Conservation (phyloP, 2,113 vertebrate species). For the Donacobius atricapilla region DNA sequence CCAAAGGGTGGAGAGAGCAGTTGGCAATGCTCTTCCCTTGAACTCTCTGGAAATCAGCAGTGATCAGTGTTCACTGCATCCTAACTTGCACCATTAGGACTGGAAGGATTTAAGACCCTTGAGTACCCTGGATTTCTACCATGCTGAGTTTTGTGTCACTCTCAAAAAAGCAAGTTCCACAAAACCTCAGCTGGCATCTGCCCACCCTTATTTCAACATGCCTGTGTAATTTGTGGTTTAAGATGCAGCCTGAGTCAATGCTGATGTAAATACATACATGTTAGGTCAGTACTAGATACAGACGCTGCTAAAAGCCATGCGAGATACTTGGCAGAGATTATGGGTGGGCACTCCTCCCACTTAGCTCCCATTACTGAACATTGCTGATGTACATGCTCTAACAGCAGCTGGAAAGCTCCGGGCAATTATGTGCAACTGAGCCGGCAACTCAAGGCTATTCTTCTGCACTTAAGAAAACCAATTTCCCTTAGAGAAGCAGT, state of each 20-base stretch:
- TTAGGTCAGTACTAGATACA: not conserved
- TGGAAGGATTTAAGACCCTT: not conserved
- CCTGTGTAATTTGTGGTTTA: not conserved
- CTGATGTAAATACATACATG: not conserved
- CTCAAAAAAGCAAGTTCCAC: not conserved
- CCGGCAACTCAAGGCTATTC: not conserved
- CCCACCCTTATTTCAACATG: not conserved
- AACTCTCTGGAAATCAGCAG: not conserved
- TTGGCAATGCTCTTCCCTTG: not conserved
- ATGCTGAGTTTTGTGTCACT: not conserved
- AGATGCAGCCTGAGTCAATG: not conserved
- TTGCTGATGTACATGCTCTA: not conserved
- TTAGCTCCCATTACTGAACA: not conserved
- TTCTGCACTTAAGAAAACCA: not conserved
- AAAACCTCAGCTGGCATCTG: not conserved
- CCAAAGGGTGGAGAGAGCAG: not conserved
- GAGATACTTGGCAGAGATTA: constrained; percentile 6
- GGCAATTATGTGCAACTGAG: not conserved
- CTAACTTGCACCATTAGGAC: fast-evolving
- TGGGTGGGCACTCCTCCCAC: not conserved
- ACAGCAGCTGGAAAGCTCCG: not conserved
- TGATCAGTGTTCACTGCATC: not conserved
- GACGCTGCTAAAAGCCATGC: not conserved
- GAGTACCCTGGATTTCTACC: not conserved
- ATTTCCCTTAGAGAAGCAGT: not conserved